These are phyloP conservation scores for Drosophila obscura DNA, from an alignment of 1,140 invertebrate genomes.

Conservation along the genomic window DNA sequence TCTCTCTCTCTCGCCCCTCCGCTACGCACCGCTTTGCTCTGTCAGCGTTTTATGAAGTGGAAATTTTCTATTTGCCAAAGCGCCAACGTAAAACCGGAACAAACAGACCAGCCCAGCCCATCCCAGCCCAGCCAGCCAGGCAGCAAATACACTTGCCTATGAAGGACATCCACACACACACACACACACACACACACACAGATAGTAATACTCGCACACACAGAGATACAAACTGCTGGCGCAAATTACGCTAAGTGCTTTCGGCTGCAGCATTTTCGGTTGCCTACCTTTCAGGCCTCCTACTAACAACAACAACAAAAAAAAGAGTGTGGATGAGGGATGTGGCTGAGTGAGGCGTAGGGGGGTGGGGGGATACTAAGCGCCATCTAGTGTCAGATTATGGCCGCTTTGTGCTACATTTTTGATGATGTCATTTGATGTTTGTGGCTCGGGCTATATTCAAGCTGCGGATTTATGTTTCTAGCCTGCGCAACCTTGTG, in stretches of 20 bases:
- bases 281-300: slow-evolving; percentile 55
- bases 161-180: slow-evolving; percentile 21
- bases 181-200: no score
- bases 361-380: slow-evolving; percentile 51
- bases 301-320: no score
- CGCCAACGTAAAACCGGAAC: slow-evolving; percentile 70
- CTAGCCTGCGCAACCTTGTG: background rate
- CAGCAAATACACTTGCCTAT: slow-evolving; percentile 21
- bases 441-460: slow-evolving; percentile 60
- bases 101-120: slow-evolving; percentile 43
- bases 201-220: slow-evolving; percentile 1
- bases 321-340: background rate
- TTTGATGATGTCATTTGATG: slow-evolving; percentile 81
- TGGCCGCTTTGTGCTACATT: slow-evolving; percentile 78
- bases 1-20: slow-evolving; percentile 1
- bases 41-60: slow-evolving; percentile 75
- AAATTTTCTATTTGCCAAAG: slow-evolving; percentile 81
- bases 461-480: slow-evolving; percentile 68
- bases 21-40: slow-evolving; percentile 39
- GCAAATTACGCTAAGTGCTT: slow-evolving; percentile 81
- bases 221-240: slow-evolving; percentile 24
- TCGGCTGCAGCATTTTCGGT: slow-evolving; percentile 68
- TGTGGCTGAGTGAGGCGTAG: background rate
- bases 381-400: slow-evolving; percentile 78
- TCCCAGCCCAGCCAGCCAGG: background rate